A percentile compares a stretch with the other conserved stretches of the same genome.
Conservation (phyloP, 2,888 invertebrate species). For the Pocota personata region DNA sequence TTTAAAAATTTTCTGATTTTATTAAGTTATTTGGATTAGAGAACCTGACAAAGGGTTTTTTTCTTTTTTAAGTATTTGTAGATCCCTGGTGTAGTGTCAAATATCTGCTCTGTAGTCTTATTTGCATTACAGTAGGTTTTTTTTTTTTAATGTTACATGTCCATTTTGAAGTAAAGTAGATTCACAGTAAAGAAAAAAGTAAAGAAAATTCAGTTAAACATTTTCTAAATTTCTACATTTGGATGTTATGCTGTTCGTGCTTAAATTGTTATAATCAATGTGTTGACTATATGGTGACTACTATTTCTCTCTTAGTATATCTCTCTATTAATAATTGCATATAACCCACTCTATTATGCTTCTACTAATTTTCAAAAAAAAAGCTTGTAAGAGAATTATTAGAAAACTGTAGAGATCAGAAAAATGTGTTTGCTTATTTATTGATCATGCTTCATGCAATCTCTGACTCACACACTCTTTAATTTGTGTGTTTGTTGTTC, state of each 20-base stretch:
- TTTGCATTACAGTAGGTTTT: conserved; percentile 40
- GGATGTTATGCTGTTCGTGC: conserved; percentile 82
- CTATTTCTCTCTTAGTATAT: conserved; percentile 41
- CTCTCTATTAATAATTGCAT: conserved; percentile 37
- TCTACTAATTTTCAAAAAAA: conserved; percentile 42
- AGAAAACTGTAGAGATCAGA: conserved; percentile 23
- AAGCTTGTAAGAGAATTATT: background rate
- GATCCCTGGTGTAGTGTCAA: conserved; percentile 54
- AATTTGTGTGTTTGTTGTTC: conserved; percentile 35
- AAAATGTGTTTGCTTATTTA: conserved; percentile 24
- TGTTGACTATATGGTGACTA: conserved; percentile 39
- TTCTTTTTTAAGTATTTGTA: conserved; percentile 36
- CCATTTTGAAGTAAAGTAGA: conserved; percentile 13
- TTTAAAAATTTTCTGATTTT: background rate
- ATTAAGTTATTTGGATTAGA: background rate
- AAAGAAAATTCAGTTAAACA: conserved; percentile 28
- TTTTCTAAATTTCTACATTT: conserved; percentile 80
- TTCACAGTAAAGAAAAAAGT: conserved; percentile 35
- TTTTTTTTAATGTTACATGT: background rate
- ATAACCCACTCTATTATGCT: conserved; percentile 31
- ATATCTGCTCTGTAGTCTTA: conserved; percentile 30
- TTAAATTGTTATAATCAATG: conserved; percentile 42
- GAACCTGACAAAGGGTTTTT: conserved; percentile 16
- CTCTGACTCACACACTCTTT: conserved; percentile 37
- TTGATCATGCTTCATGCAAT: conserved; percentile 58